These are phyloP conservation scores for Sussaba pulchella DNA, from an alignment of 2,888 invertebrate genomes.

Conservation along the genomic window DNA sequence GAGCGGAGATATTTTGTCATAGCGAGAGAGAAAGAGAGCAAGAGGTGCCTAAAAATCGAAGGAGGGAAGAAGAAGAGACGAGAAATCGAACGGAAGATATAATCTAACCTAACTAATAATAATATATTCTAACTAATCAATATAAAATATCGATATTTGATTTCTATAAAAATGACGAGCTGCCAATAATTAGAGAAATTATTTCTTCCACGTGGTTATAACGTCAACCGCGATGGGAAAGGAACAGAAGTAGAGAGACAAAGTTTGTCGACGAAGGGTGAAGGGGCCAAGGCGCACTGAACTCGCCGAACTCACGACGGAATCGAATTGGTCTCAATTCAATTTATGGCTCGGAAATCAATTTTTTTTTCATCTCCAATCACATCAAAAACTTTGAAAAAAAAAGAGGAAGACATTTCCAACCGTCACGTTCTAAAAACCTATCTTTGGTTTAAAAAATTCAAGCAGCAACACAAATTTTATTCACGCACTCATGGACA, in stretches of 20 bases:
- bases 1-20: not conserved
- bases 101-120: too few relatives aligned
- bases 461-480: conserved; percentile 8
- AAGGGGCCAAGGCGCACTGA: conserved; percentile 20
- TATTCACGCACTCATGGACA: not conserved
- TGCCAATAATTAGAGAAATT: conserved; percentile 7
- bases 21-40: conserved; percentile 12
- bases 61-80: too few relatives aligned
- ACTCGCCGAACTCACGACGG: conserved; percentile 48
- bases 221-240: conserved; percentile 1
- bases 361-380: too few relatives aligned
- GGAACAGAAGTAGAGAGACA: conserved; percentile 25
- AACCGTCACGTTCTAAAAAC: too few relatives aligned
- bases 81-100: conserved; percentile 25
- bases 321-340: conserved; percentile 42
- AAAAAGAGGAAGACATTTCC: too few relatives aligned
- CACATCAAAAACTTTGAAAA: too few relatives aligned
- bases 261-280: conserved; percentile 20
- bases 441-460: not conserved
- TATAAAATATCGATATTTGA: conserved; percentile 15
- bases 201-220: conserved; percentile 51
- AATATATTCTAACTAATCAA: too few relatives aligned
- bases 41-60: too few relatives aligned
- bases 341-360: conserved; percentile 24
- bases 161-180: not conserved